Evolutionary conservation across 2,113 vertebrate species (phyloP).

Genomic region (Prunella fulvescens): DNA sequence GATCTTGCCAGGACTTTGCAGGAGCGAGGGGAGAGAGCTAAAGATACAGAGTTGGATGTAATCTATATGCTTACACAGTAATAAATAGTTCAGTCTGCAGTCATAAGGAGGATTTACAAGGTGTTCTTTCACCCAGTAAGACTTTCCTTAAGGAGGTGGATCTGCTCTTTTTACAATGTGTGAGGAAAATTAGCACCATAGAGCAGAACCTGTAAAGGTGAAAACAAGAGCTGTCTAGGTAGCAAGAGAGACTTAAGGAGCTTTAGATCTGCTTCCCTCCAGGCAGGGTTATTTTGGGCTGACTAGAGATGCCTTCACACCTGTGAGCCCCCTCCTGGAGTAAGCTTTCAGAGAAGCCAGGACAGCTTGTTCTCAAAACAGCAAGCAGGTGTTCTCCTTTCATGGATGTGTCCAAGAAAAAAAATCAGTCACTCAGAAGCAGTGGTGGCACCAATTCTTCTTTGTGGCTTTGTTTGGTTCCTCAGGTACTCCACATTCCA

Average conservation of each 20-base stretch:
- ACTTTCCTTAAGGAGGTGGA: not conserved
- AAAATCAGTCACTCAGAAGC: not conserved
- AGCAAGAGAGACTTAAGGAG: not conserved
- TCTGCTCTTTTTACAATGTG: not conserved
- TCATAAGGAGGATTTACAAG: not conserved
- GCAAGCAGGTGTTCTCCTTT: not conserved
- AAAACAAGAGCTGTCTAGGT: not conserved
- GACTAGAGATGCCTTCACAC: not conserved
- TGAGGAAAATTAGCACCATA: not conserved
- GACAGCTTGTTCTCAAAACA: not conserved
- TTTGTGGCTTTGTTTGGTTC: not conserved
- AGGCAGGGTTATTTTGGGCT: not conserved
- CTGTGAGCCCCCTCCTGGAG: not conserved
- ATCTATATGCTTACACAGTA: conserved; percentile 2
- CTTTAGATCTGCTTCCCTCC: not conserved
- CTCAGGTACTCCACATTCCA: not conserved
- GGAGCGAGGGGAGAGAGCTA: not conserved
- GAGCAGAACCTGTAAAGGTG: not conserved
- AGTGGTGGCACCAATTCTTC: not conserved
- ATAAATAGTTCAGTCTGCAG: conserved; percentile 2
- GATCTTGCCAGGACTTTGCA: not conserved
- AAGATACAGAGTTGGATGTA: not conserved
- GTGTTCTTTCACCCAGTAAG: not conserved
- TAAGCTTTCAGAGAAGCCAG: not conserved
- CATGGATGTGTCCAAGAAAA: not conserved